Base-by-base conservation (phyloP, 2,888 invertebrate genomes). In the Dicranocentrus wangi region DNA sequence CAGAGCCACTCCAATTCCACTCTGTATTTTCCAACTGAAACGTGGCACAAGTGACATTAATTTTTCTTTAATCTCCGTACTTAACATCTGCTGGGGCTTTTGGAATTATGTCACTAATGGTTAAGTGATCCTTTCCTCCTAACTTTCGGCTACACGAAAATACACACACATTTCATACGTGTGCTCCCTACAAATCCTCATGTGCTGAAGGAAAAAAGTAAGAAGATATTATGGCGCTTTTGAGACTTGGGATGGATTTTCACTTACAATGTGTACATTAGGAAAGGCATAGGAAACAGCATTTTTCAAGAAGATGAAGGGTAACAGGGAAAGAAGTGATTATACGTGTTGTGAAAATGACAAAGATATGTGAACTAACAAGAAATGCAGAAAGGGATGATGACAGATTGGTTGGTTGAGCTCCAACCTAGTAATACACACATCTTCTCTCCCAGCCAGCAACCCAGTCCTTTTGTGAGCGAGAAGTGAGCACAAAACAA, bases 41-140 rank as follows among this genome's bases (percentile, higher is more conserved):
- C 78, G 78, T 77, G 70, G 65, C 78, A 78, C 78, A 70, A 78
- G 78, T 78, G 70, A 65, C 78, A 78, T 78, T 65, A 78, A 70
- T 71, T 78, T 78, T 78, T 78, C 78, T 71, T 70, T 78, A 78
- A 78, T 78, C 78, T 71, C 23, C 42, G 27, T 19, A 47, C 32
- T 63, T 71, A 63, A 70, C 78, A 78, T 78, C 78, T 78, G 78
- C 28, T 78, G 42, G 25, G 28, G 65, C 39, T 58, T 69, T 23
- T 39, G 70, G 55, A 42, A 53, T 21, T 78, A 42, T 70, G 70
- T 65, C 28, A 63, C 55, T 70, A 78, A 71, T 78, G 70, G 53
- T 15, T 19, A 53, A 69, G 47, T 66, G 51, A 69, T 53, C 7
- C 21, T 19, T 55, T 23, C 55, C 55, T n/a, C 47, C n/a, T n/a